Base-by-base conservation (phyloP, 2,797 vertebrate species). In the Leuciscus waleckii region DNA sequence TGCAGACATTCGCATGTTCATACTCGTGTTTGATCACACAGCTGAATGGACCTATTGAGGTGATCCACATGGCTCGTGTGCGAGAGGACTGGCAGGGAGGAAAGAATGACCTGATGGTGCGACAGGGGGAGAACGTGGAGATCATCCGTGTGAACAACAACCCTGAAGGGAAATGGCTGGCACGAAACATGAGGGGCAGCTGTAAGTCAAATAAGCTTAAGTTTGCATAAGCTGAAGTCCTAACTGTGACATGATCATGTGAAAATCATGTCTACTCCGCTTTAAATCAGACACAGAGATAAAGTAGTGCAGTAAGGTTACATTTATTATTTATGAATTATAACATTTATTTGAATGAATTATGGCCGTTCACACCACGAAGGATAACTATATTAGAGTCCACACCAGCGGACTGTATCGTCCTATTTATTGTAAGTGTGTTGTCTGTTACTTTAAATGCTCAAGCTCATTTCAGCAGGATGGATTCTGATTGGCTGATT, bases 81-180 rank as follows among this genome's bases (percentile, higher is more conserved):
- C 91, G 93, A 8, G 86, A 92, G 1, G 93, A 95, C 92, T 95
- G 94, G 93, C 26, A 89, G 0, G 95, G 94, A 4, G 92, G 92
- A 10, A 95, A 94, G 84, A 92, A 92, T 41, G 95, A 96, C 79
- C 93, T 96, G 32, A 88, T 69, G 0, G 91, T 96, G 4, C 85
- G 49, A 2, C 92, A 94, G 67, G 95, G 95, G 3, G 94, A 96
- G 0, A 91, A 29, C 0, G 92, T 96, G 86, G 95, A 96, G 85
- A 95, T 96, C 73, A 67, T 96, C 4, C 83, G 95, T 39, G 91
- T 95, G 46, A 93, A 93, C 51, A 89, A 95, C 56, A 96, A 95
- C 86, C 95, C 95, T 0, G 92, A 88, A 69, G 95, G 95, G 11
- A 95, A 91, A 91, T 96, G 95, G 95, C 73, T 96, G 84, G 95